Percentiles rank a stretch among this genome's conserved stretches.
phyloP scores from a whole-genome alignment of 2,888 invertebrate genomes.

The Copidosoma aretas region DNA sequence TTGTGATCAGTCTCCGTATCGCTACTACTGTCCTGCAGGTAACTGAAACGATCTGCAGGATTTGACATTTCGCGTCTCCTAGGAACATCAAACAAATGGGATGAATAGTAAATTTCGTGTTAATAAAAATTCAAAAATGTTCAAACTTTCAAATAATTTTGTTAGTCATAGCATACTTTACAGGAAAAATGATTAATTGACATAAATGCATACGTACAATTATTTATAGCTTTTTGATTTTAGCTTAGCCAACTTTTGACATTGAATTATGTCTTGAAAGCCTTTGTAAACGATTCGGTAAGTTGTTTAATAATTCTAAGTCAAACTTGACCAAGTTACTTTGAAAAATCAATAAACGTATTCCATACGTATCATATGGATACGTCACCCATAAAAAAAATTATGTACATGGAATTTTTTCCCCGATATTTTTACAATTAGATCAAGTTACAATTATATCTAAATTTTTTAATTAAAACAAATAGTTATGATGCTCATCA shows the following conservation, averaged over 20 bases:
- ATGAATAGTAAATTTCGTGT: background rate
- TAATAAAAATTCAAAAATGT: constrained; percentile 4
- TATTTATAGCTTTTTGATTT: too few relatives aligned
- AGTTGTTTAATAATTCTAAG: too few relatives aligned
- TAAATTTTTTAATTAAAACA: background rate
- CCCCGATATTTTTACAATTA: background rate
- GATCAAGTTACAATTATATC: background rate
- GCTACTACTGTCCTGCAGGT: constrained; percentile 76
- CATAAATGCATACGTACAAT: constrained; percentile 3
- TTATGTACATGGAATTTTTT: too few relatives aligned
- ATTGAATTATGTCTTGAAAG: too few relatives aligned
- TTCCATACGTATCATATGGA: too few relatives aligned
- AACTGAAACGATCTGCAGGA: constrained; percentile 58
- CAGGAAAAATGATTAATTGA: constrained; percentile 29
- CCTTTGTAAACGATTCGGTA: too few relatives aligned
- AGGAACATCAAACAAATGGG: constrained; percentile 35
- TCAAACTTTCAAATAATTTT: background rate
- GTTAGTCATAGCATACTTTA: constrained; percentile 32
- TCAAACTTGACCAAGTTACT: background rate
- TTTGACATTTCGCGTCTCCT: constrained; percentile 61
- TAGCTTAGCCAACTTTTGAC: too few relatives aligned
- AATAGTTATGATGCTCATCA: background rate
- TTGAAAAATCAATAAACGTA: background rate
- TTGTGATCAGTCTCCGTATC: constrained; percentile 82
- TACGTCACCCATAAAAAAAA: too few relatives aligned